Conservation (phyloP, 2,888 invertebrate species). For the Imbricaverruca yamaguchii region DNA sequence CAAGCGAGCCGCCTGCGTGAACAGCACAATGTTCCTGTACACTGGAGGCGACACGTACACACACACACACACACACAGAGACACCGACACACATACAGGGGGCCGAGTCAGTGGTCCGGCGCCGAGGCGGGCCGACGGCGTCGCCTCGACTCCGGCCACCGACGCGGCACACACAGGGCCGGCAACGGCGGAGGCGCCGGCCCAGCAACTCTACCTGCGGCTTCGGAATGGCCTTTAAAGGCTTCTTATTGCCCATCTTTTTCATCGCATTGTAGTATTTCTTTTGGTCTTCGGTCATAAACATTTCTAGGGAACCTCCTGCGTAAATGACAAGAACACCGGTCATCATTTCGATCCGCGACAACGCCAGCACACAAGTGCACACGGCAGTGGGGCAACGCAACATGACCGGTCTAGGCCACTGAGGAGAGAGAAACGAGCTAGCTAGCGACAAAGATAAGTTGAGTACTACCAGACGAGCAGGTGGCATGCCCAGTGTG, state of each 20-base stretch:
- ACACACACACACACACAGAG: neutral
- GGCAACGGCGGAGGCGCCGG: no score
- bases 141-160: neutral
- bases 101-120: neutral
- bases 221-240: constrained; percentile 94
- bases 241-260: constrained; percentile 98
- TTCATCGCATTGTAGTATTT: constrained; percentile 99
- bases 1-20: constrained; percentile 86
- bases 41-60: neutral
- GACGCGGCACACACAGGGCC: neutral
- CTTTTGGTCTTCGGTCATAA: constrained; percentile 99
- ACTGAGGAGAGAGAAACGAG: neutral
- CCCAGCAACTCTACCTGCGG: constrained; percentile 65
- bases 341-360: neutral
- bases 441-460: neutral
- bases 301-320: constrained; percentile 96
- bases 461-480: neutral
- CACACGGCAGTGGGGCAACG: neutral
- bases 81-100: neutral
- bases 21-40: constrained; percentile 27
- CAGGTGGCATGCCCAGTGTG: neutral
- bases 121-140: neutral
- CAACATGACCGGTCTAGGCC: neutral
- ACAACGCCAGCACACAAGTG: neutral
- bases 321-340: constrained; percentile 47